phyloP scores from a whole-genome alignment of 2,113 vertebrate species.

The Megatriorchis doriae region DNA sequence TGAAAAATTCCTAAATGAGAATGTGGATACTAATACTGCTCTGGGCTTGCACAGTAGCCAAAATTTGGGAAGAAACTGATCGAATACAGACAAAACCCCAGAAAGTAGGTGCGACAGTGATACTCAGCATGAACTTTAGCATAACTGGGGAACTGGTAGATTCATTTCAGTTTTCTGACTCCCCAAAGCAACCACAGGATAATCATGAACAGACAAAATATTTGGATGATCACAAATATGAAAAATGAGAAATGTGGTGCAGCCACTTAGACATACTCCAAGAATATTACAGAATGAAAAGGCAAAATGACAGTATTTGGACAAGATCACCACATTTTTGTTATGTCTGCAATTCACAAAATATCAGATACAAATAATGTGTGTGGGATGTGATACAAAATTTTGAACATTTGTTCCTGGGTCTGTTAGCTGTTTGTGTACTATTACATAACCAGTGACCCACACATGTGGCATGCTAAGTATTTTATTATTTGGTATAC shows the following conservation, averaged over 20 bases:
- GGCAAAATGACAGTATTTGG: constrained; percentile 15
- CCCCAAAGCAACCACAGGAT: constrained; percentile 43
- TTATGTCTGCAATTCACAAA: constrained; percentile 22
- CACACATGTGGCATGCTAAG: not conserved
- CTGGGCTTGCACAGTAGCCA: not conserved
- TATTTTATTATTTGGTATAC: constrained; percentile 6
- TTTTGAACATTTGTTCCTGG: constrained; percentile 33
- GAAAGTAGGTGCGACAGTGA: not conserved
- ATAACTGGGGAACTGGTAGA: not conserved
- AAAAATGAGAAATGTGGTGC: constrained; percentile 43
- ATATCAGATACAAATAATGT: constrained; percentile 18
- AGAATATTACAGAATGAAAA: constrained; percentile 25
- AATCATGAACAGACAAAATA: constrained; percentile 46
- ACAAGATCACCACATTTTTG: constrained; percentile 23
- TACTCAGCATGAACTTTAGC: not conserved
- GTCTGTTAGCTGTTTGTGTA: constrained; percentile 25
- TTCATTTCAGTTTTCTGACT: constrained; percentile 21
- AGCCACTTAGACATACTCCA: not conserved
- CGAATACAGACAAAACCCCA: not conserved
- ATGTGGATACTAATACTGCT: not conserved
- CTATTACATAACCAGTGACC: constrained; percentile 37
- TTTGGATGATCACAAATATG: constrained; percentile 23
- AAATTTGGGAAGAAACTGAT: not conserved
- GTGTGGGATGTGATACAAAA: constrained; percentile 24
- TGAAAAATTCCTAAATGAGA: not conserved